Evolutionary conservation across 1,140 invertebrate species (phyloP).

Genomic region (Aphis gossypii): DNA sequence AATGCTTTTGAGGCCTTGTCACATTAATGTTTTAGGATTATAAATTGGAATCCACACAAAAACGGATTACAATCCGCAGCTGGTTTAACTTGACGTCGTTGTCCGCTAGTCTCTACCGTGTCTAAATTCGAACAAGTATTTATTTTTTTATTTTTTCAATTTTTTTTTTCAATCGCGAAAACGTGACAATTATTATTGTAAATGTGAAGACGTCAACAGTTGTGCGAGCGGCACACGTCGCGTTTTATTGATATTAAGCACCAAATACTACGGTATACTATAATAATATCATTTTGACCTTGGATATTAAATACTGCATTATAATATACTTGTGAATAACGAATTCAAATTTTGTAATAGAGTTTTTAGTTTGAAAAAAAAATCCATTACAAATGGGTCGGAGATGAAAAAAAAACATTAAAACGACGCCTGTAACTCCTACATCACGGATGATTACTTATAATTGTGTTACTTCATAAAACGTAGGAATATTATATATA

Average conservation of each 20-base stretch:
- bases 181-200: not conserved
- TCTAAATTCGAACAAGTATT: not conserved
- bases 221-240: not conserved
- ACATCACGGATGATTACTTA: not conserved
- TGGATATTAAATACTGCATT: not conserved
- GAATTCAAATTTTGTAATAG: slow-evolving; percentile 9
- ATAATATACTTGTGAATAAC: not conserved
- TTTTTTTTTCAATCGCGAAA: not conserved
- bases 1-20: not conserved
- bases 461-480: not conserved
- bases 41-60: not conserved
- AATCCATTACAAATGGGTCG: not conserved
- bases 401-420: slow-evolving; percentile 2
- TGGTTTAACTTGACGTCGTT: not conserved
- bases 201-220: not conserved
- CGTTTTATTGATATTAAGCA: not conserved
- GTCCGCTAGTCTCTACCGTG: not conserved
- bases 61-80: not conserved
- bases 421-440: not conserved
- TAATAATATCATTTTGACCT: not conserved
- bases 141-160: not conserved
- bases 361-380: not conserved
- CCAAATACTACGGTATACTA: not conserved
- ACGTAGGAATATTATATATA: not conserved
- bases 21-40: not conserved